Base-by-base conservation (phyloP, 2,888 invertebrate genomes). In the Tanypteryx hageni region DNA sequence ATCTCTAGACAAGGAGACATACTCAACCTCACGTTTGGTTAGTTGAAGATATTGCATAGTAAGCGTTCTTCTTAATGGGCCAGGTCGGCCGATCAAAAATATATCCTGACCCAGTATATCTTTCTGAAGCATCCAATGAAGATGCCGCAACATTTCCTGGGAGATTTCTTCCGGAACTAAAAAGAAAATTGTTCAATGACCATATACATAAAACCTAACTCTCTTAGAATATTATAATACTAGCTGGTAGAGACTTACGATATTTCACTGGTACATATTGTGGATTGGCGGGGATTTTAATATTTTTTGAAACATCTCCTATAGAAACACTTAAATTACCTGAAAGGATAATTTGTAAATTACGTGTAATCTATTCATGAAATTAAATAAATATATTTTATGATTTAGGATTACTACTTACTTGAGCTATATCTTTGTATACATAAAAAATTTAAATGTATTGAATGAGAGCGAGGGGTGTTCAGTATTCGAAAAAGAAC, bases 41-140 rank as follows among this genome's bases (percentile, higher is more conserved):
- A 99, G 94, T 95, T 99, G 98, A 94, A 99, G 96, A 95, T 98
- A 98, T 94, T 98, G 97, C 95, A 99, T 96, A 0, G 98, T 98
- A 92, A 99, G 95, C 94, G 97, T 96, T 92, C 99, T 96, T 94
- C 98, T 96, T 92, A 96, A 95, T 0, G 98, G 97, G 0, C 99
- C 99, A 11, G 99, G 99, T 57, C 97, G 96, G 0, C 99, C 99
- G 93, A 99, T 96, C 64, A 99, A 95, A 95, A 99, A 99, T 95
- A 99, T 98, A 94, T 99, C 99, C 95, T 99, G 99, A 0, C 98
- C 97, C 7, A 99, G 95, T 56, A 97, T 94, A 95, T 99, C 99
- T 95, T 99, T 99, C 94, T 99, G 99, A 95, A 99, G 96, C 97
- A 99, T 98, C 99, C 99, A 99, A 96, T 98, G 96, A 94, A 99